phyloP scores from a whole-genome alignment of 2,113 vertebrate species.

The Anarrhichthys ocellatus region DNA sequence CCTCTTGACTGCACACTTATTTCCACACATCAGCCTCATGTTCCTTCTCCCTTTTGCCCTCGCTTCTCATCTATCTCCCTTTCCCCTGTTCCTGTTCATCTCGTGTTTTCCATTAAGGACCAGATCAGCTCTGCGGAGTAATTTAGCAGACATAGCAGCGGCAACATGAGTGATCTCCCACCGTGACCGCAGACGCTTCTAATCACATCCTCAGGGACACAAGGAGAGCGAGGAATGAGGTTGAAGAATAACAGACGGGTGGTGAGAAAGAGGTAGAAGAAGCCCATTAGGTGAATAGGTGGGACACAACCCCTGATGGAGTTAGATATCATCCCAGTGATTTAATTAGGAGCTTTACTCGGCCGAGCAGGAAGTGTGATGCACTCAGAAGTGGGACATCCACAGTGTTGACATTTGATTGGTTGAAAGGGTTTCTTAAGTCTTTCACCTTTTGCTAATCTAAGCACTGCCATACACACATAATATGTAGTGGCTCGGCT shows the following conservation, averaged over 20 bases:
- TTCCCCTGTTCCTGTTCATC: conserved; percentile 14
- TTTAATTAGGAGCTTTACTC: conserved; percentile 44
- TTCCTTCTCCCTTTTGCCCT: conserved; percentile 18
- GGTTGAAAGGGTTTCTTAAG: conserved; percentile 17
- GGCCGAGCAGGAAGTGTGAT: background rate
- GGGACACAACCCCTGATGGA: conserved; percentile 40
- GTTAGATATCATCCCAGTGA: conserved; percentile 31
- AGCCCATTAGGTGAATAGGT: conserved; percentile 63
- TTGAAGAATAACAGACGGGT: conserved; percentile 62
- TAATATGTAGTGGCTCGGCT: background rate
- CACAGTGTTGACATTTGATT: conserved; percentile 1
- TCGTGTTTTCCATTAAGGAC: conserved; percentile 18
- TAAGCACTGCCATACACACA: background rate
- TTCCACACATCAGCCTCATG: conserved; percentile 11
- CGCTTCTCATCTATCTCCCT: conserved; percentile 48
- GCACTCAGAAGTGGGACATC: conserved; percentile 12
- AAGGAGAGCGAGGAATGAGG: conserved; percentile 26
- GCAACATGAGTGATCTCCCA: conserved; percentile 69
- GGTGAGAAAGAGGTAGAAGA: conserved; percentile 34
- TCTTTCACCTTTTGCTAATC: conserved; percentile 27
- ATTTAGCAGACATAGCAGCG: conserved; percentile 67
- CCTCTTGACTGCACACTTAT: background rate
- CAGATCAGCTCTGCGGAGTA: conserved; percentile 57
- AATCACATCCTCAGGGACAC: conserved; percentile 78
- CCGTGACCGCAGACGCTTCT: conserved; percentile 56